Base-by-base conservation (phyloP, 2,888 invertebrate genomes). In the Catocala sponsa region DNA sequence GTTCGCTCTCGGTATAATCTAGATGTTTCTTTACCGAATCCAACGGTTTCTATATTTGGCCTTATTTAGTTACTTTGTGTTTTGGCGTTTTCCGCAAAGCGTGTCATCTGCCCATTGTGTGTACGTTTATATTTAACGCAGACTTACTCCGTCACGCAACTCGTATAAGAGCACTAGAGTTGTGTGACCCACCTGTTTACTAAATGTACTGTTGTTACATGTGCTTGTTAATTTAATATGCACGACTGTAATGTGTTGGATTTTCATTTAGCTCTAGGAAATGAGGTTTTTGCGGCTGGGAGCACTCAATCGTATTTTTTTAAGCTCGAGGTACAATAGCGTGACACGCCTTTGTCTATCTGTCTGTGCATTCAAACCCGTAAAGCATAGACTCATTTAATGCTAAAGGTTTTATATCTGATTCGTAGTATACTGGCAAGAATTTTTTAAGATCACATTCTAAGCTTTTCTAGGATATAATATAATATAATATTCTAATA, bases 121-220 rank as follows among this genome's bases (percentile, higher is more conserved):
- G 71, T 80, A 70, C 66, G 68, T 76, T 80, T 79, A 79, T 76
- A 78, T 81, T 83, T 81, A 81, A 79, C 76, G 71, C 76, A 58
- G 65, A 74, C 72, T 77, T 81, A 82, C 75, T 76, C 78, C 82
- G 86, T 85, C 82, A 85, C 82, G 72, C 72, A 72, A 79, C 71
- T 11, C 25, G 25, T 25, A 33, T 33, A 7, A 10, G 47, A 5
- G 38, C 44, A 6, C 33, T 41, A 25, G 44, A 54, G 51, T 55
- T 47, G 51, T 78, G 64, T 68, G 77, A 66, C 64, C 64, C 81
- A 83, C 76, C 81, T 82, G 81, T 74, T 79, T 77, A 79, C 62
- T 56, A 61, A 66, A 60, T 44, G 74, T 77, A 75, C 88, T 80
- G 86, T 85, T 85, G 84, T 78, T 80, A 66, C 66, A 51, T 52